Base-by-base conservation (phyloP, 2,888 invertebrate genomes). In the Drosophila mayaguana region DNA sequence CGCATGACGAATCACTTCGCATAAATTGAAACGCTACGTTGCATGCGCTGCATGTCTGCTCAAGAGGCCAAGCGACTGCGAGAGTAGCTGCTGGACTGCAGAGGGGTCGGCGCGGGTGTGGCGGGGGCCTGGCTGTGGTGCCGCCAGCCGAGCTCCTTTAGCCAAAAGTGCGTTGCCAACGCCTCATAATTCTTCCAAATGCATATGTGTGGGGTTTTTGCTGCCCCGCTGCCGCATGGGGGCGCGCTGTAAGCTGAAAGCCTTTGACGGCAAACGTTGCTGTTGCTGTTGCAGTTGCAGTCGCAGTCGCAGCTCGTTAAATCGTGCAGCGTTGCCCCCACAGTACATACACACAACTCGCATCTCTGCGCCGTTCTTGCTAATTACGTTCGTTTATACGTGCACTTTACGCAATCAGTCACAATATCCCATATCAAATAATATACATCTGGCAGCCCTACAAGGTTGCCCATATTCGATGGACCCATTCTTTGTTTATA, bases 1-100 rank as follows among this genome's bases (percentile, higher is more conserved):
- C 87, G 87, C 87, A 87, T 87, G 87, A 87, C 87, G 87, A 87
- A 89, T 87, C 87, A 88, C 86, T 86, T 86, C 86, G 89, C 86
- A 86, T 86, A 86, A 86, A 86, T 86, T 86, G 89, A 86, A 86
- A 88, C 86, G 89, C 86, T 88, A 88, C 85, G 83, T 81, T 88
- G 85, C 89, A 80, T 87, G 81, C 78, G 74, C 72, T 73, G 70
- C 78, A 36, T 38, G 80, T 76, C 83, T 82, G 78, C 80, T 80
- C 69, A 75, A 72, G 63, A 57, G 68, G 50, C 63, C 65, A 61
- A 51, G 68, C 65, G 66, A 72, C 48, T 56, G 62, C 65, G 53
- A 56, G 14, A 9, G 36, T n/a, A 22, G 36, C 12, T 28, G 14
- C 42, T 32, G 55, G 46, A 43, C 22, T 45, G 45, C 5, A 16